Conservation (phyloP, 1,140 invertebrate genomes). For the Bombus soroeensis region DNA sequence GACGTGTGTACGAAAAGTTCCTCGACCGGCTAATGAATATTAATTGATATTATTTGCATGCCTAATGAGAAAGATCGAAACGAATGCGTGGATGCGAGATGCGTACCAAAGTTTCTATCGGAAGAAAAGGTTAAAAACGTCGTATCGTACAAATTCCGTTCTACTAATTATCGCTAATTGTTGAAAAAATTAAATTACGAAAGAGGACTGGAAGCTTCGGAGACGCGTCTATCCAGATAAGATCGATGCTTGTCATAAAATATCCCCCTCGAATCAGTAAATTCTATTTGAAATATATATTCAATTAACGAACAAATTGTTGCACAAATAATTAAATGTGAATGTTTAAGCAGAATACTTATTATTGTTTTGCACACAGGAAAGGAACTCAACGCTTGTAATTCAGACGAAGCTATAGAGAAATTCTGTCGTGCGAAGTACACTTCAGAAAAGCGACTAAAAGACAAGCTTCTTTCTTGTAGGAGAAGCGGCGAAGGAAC, state of each 20-base stretch:
- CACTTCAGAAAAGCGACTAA: not conserved
- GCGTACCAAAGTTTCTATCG: no score
- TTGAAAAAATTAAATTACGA: not conserved
- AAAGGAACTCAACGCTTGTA: not conserved
- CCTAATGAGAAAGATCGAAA: slow-evolving; percentile 30
- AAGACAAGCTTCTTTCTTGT: not conserved
- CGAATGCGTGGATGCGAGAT: not conserved
- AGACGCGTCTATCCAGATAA: no score
- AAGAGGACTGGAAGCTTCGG: not conserved
- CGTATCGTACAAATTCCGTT: no score
- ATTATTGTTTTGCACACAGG: no score
- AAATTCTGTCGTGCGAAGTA: not conserved
- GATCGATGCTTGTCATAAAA: no score
- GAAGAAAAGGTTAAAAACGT: no score
- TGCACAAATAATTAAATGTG: not conserved
- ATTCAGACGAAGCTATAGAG: no score
- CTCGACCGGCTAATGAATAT: slow-evolving; percentile 14
- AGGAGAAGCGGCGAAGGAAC: not conserved
- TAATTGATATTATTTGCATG: slow-evolving; percentile 1
- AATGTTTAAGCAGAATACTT: not conserved
- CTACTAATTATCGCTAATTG: not conserved
- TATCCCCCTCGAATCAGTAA: not conserved
- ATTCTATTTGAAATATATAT: not conserved
- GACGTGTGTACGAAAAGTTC: slow-evolving; percentile 3
- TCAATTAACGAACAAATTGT: not conserved